These are phyloP conservation scores for Saccostrea cuccullata DNA, from an alignment of 1,140 invertebrate species.

Conservation along the genomic window DNA sequence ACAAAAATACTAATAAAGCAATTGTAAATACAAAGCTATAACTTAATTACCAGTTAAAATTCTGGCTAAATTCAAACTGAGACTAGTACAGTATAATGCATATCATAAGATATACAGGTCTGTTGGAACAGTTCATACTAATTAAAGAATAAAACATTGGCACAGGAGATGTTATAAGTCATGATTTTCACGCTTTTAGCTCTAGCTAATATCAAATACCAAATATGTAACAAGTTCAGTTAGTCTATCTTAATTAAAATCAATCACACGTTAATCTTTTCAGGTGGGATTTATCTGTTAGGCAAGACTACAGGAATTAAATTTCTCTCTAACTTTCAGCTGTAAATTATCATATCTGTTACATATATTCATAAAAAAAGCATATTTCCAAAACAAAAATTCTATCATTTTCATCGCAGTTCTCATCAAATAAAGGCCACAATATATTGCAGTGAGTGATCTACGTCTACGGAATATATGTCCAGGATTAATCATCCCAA, in stretches of 20 bases:
- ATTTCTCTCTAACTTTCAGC: not conserved
- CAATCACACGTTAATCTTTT: not conserved
- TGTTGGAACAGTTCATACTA: not conserved
- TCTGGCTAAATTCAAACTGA: not conserved
- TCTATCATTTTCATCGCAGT: constrained; percentile 20
- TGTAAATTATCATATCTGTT: not conserved
- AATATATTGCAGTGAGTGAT: not conserved
- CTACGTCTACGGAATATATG: not conserved
- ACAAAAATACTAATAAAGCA: not conserved
- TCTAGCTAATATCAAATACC: not conserved
- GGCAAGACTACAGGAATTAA: constrained; percentile 6
- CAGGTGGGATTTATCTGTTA: not conserved
- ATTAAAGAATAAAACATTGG: not conserved
- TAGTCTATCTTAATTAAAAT: not conserved
- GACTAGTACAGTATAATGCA: not conserved
- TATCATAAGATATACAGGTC: not conserved
- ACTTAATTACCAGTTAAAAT: not conserved
- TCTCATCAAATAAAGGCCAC: not conserved
- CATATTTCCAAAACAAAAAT: constrained; percentile 11
- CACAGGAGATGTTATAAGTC: not conserved
- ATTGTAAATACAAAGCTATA: not conserved
- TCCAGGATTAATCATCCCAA: constrained; percentile 38
- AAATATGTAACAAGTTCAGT: not conserved
- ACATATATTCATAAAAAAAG: not conserved
- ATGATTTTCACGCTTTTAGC: not conserved